phyloP scores from a whole-genome alignment of 2,888 invertebrate species.

The Lycia hirtaria region DNA sequence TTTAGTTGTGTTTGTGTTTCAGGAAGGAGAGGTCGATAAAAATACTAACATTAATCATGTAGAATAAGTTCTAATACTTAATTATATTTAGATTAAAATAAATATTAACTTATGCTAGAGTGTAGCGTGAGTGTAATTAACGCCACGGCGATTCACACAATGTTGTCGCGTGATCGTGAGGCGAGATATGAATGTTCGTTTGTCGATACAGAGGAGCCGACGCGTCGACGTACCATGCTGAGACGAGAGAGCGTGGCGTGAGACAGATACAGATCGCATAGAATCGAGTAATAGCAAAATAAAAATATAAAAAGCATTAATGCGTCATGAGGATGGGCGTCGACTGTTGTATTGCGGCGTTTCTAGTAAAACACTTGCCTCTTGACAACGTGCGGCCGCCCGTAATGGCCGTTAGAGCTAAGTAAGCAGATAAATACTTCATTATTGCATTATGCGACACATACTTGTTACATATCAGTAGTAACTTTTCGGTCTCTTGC shows the following conservation, averaged over 20 bases:
- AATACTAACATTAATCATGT: conserved; percentile 88
- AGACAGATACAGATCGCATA: conserved; percentile 64
- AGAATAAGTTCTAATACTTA: conserved; percentile 75
- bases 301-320: conserved; percentile 83
- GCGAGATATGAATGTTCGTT: conserved; percentile 47
- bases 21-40: conserved; percentile 94
- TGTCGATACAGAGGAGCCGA: conserved; percentile 48
- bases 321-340: conserved; percentile 83
- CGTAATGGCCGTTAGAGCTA: conserved; percentile 85
- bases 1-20: conserved; percentile 84
- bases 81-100: conserved; percentile 48
- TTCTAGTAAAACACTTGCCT: conserved; percentile 86
- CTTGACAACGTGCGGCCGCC: conserved; percentile 84
- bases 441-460: conserved; percentile 52
- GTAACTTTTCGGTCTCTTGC: conserved; percentile 1
- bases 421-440: conserved; percentile 74
- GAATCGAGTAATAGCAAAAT: conserved; percentile 75
- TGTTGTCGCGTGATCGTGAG: conserved; percentile 62
- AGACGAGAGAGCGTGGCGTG: conserved; percentile 58
- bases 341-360: conserved; percentile 76
- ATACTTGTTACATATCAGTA: conserved; percentile 16
- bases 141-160: conserved; percentile 58
- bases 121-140: conserved; percentile 48
- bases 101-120: conserved; percentile 55
- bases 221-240: conserved; percentile 67